phyloP scores from a whole-genome alignment of 2,113 vertebrate species.

The Cygnus buccinator region DNA sequence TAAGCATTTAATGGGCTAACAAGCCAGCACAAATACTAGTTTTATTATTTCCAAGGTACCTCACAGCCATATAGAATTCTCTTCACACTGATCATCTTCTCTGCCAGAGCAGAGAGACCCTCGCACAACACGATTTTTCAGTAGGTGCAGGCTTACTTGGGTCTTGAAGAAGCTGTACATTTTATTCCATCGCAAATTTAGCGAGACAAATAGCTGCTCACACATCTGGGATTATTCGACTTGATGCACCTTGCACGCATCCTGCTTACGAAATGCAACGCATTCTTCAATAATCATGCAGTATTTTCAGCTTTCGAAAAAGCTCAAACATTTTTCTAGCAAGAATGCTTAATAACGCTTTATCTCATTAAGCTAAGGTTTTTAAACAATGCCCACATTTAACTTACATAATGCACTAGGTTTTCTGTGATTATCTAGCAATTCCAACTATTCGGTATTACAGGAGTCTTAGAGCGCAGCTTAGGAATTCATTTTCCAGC shows the following conservation, averaged over 20 bases:
- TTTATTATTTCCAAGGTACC: slow-evolving; percentile 39
- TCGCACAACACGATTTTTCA: neutral
- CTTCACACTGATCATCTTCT: neutral
- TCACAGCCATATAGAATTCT: neutral
- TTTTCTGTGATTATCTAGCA: slow-evolving; percentile 40
- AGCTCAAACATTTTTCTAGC: neutral
- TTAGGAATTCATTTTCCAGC: slow-evolving; percentile 29
- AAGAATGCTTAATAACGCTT: neutral
- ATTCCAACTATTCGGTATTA: slow-evolving; percentile 46
- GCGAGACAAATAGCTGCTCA: neutral
- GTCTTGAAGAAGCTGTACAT: neutral
- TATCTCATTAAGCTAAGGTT: slow-evolving; percentile 17
- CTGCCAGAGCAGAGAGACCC: neutral
- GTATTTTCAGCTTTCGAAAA: neutral
- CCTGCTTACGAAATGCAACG: neutral
- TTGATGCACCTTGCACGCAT: neutral
- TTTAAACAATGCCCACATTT: slow-evolving; percentile 43
- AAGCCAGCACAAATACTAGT: slow-evolving; percentile 29
- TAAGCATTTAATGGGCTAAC: slow-evolving; percentile 41
- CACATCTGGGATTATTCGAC: neutral
- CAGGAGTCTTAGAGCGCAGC: slow-evolving; percentile 11
- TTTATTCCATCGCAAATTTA: neutral
- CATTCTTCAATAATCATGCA: neutral
- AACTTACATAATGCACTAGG: slow-evolving; percentile 20
- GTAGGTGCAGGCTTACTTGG: neutral